Percentiles rank a stretch among this genome's conserved stretches.
Conservation (phyloP, 2,888 invertebrate species). For the Oxystoma pomonae region DNA sequence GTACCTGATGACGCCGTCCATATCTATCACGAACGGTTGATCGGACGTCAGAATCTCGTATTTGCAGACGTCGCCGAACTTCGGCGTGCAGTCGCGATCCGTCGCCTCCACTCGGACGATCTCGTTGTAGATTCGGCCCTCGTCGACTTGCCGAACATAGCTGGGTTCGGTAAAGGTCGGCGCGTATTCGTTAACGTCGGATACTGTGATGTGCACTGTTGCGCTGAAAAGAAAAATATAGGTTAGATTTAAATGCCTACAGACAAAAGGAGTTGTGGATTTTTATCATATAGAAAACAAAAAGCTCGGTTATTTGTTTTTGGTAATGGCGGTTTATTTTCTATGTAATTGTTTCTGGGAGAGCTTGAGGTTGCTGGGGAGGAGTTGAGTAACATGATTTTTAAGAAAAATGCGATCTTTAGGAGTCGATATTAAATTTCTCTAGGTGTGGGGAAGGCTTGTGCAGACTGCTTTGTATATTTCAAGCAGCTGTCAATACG, state of each 20-base stretch:
- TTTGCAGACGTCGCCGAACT: conserved; percentile 94
- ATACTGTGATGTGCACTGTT: conserved; percentile 89
- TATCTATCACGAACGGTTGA: conserved; percentile 87
- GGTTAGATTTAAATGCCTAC: conserved; percentile 5
- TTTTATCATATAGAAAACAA: no score
- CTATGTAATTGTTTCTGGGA: no score
- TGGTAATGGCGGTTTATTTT: no score
- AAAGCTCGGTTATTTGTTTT: no score
- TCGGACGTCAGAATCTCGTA: conserved; percentile 93
- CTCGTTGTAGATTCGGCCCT: conserved; percentile 85
- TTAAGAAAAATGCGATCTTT: no score
- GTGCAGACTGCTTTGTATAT: no score
- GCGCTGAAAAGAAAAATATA: conserved; percentile 57
- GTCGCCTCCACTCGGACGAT: conserved; percentile 88
- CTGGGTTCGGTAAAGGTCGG: conserved; percentile 88
- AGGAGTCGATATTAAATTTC: no score
- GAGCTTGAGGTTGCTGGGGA: no score
- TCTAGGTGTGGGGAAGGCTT: no score
- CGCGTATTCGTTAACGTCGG: conserved; percentile 94
- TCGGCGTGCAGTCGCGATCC: conserved; percentile 93
- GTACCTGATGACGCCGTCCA: conserved; percentile 83
- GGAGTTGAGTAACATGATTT: no score
- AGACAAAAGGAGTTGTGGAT: no score
- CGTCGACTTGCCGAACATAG: conserved; percentile 87
- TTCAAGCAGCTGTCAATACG: no score